These are phyloP conservation scores for Drosophila busckii DNA, from an alignment of 1,140 invertebrate species.

Conservation along the genomic window DNA sequence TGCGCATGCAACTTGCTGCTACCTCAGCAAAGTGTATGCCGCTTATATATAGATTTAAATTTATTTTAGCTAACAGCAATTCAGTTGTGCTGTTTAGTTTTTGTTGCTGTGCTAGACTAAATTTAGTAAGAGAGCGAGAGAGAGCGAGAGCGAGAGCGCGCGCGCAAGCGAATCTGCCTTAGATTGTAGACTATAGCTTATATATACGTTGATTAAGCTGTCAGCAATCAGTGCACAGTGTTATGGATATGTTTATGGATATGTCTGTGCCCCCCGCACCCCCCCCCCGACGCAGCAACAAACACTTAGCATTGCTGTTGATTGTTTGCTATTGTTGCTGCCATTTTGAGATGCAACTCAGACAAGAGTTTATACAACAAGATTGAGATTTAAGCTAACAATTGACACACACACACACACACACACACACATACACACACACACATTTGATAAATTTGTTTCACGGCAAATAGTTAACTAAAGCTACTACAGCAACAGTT, in stretches of 20 bases:
- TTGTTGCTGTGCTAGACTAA: too few species aligned
- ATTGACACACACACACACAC: conserved; percentile 25
- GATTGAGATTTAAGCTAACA: conserved; percentile 43
- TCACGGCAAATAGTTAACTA: too few species aligned
- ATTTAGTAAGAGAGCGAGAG: too few species aligned
- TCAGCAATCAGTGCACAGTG: conserved; percentile 53
- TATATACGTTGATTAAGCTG: conserved; percentile 64
- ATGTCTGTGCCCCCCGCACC: too few species aligned
- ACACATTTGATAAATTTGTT: conserved; percentile 9
- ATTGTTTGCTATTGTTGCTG: conserved; percentile 26
- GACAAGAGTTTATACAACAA: conserved; percentile 35
- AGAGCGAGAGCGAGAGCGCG: background rate
- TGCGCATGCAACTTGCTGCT: too few species aligned
- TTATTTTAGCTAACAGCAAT: too few species aligned
- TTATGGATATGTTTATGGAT: conserved; percentile 20
- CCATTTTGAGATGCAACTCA: too few species aligned
- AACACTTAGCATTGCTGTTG: conserved; percentile 9
- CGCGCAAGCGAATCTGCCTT: conserved; percentile 25
- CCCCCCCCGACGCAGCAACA: conserved; percentile 32
- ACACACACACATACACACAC: conserved; percentile 7
- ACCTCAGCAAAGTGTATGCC: too few species aligned
- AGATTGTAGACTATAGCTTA: conserved; percentile 38
- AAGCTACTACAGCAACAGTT: background rate
- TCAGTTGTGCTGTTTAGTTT: too few species aligned
- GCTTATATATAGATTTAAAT: too few species aligned